Evolutionary conservation across 2,797 vertebrate species (phyloP), one percentile per base, ranked within the genome.

Genomic region (Danio jaintianensis): DNA sequence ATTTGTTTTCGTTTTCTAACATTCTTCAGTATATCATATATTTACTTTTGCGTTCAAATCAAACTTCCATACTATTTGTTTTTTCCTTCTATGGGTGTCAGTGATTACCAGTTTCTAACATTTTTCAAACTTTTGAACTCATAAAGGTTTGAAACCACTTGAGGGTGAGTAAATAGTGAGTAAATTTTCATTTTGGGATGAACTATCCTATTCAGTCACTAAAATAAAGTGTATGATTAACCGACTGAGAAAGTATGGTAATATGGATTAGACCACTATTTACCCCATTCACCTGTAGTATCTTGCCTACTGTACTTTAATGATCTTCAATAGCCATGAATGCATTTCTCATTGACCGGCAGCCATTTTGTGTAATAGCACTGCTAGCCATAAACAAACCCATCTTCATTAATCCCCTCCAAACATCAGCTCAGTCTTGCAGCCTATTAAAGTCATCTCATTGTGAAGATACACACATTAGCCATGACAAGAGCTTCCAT

Each of bases 401-500:
- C 11, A 0, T 61, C 38, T 79, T 66, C 20, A 71, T 79, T 63
- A 58, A 40, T 38, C 48, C 29, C 76, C 43, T 22, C 20, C 8
- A 70, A 72, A 72, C 38, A 72, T 55, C 20, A 16, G 18, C 63
- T 56, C 69, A 73, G 47, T 78, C 40, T 22, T 8, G 59, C 50
- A 73, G 40, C 48, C 13, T 16, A 47, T 66, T 72, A 45, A 45
- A 56, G 52, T 61, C 74, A 82, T 85, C 74, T 81, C 82, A 82
- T 82, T 86, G 84, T 68, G 52, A 66, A 76, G 61, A 64, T 48
- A 48, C 78, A 45, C 82, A 71, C 72, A 86, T 85, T 78, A 80
- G 66, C 47, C 40, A 78, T 45, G 76, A 75, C 76, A 58, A 80
- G 83, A 78, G 79, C 82, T 84, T 71, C 84, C 87, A 83, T 61